Base-by-base conservation (phyloP, 2,113 vertebrate species). In the Vulpes lagopus region DNA sequence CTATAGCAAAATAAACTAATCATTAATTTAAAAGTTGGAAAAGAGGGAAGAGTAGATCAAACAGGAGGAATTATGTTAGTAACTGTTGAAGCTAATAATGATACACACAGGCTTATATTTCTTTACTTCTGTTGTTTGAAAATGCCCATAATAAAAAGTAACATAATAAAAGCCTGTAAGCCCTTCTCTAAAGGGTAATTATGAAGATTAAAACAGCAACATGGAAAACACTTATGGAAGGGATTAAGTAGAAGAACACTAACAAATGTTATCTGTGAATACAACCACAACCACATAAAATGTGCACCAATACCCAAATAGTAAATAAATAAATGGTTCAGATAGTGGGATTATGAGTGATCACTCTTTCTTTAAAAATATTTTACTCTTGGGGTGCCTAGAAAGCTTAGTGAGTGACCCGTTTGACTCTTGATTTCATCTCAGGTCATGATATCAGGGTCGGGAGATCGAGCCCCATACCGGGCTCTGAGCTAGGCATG, bases 181-280 rank as follows among this genome's bases (percentile, higher is more conserved):
- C 15, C 59, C 27, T 62, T 83, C 8, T 62, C 55, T 60, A 92
- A 89, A 88, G 12, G 23, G 62, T 19, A 60, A 74, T 30, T 38
- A 55, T 69, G 3, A 92, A 73, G 74, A 87, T 67, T 38, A 87
- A 82, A 89, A 90, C 11, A 80, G 23, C 53, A 88, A 83, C 11
- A 55, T 23, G 20, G 49, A 84, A 84, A 88, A 95, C 19, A 81
- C 8, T 51, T 57, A 53, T 2, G 35, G 59, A 87, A 76, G n/a
- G 62, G 19, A 79, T n/a, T 38, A 85, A 60, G 55, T 1, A 65
- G 67, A 79, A 79, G 30, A 81, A 79, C 57, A 43, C 35, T 38
- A 65, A 9, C 71, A 62, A n/a, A 51, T 30, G 22, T 55, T 73
- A 5, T 16, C 91, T 27, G 20, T 22, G 55, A 71, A 23, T 4